Percentiles rank a stretch among this genome's conserved stretches.
Conservation (phyloP, 2,888 invertebrate species). For the Harmothoe impar region DNA sequence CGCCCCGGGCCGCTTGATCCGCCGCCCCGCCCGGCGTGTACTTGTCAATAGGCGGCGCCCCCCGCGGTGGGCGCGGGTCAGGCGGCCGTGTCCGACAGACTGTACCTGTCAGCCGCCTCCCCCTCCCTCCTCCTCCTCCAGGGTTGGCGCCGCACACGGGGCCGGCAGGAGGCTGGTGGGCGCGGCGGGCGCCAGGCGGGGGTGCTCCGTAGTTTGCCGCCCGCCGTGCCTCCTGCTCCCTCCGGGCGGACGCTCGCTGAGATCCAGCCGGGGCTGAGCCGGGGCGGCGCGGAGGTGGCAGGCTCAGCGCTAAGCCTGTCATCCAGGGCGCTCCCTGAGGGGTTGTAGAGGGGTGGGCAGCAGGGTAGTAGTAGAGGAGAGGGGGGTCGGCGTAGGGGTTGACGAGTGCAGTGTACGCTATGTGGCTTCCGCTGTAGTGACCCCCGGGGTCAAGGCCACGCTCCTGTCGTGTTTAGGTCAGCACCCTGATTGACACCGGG, state of each 20-base stretch:
- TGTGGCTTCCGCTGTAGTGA: neutral
- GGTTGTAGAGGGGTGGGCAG: neutral
- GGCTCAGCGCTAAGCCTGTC: constrained; percentile 58
- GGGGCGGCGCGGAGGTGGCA: constrained; percentile 15
- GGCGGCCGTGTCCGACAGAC: constrained; percentile 52
- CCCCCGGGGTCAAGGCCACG: constrained; percentile 45
- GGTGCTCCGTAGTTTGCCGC: neutral
- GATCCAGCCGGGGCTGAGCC: constrained; percentile 48
- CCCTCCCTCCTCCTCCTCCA: neutral
- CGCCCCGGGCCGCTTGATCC: constrained; percentile 53
- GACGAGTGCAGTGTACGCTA: neutral
- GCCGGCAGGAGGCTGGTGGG: neutral
- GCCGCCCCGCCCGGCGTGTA: constrained; percentile 45
- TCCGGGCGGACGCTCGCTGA: neutral
- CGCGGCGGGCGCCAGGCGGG: neutral
- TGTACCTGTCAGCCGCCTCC: constrained; percentile 48
- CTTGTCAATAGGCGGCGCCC: constrained; percentile 49
- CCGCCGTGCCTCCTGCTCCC: constrained; percentile 8
- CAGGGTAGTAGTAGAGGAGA: neutral
- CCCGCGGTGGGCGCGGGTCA: constrained; percentile 43
- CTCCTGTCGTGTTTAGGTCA: constrained; percentile 49
- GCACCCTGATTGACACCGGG: constrained; percentile 60
- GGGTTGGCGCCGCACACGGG: neutral
- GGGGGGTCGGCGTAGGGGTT: neutral
- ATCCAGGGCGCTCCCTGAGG: constrained; percentile 1